These are phyloP conservation scores for Crambe crambe DNA, from an alignment of 37 sponge, comb jelly and placozoan genomes.

Conservation along the genomic window DNA sequence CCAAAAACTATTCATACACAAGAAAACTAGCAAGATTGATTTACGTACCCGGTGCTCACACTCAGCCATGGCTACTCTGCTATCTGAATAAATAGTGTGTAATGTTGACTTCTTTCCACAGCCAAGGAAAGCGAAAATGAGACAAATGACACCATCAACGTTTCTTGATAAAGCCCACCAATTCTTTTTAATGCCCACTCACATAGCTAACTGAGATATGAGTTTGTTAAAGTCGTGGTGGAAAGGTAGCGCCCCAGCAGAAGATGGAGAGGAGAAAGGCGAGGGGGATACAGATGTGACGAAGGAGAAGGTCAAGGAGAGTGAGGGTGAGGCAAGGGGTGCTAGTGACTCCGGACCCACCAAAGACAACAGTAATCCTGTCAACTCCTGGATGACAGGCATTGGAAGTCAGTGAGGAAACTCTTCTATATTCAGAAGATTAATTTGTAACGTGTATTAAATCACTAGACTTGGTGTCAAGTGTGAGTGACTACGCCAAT, in stretches of 20 bases:
- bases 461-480: slow-evolving; percentile 7
- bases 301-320: neutral
- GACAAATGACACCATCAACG: neutral
- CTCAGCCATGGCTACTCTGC: too few species aligned
- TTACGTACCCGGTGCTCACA: neutral
- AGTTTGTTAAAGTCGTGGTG: neutral
- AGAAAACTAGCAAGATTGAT: too few species aligned
- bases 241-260: neutral
- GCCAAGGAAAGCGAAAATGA: neutral
- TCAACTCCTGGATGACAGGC: neutral
- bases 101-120: neutral
- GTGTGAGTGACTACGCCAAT: slow-evolving; percentile 53
- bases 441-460: neutral
- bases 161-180: neutral
- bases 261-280: neutral
- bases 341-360: too few species aligned
- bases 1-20: too few species aligned
- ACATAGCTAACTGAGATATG: too few species aligned
- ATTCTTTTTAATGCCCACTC: neutral
- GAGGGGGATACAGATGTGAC: neutral
- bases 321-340: neutral
- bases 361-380: too few species aligned
- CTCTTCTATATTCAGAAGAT: neutral
- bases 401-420: neutral
- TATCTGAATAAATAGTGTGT: too few species aligned